Percentiles rank a stretch among this genome's conserved stretches.
These are phyloP conservation scores for Garrulus glandarius DNA, from an alignment of 2,797 vertebrate species.

Conservation along the genomic window DNA sequence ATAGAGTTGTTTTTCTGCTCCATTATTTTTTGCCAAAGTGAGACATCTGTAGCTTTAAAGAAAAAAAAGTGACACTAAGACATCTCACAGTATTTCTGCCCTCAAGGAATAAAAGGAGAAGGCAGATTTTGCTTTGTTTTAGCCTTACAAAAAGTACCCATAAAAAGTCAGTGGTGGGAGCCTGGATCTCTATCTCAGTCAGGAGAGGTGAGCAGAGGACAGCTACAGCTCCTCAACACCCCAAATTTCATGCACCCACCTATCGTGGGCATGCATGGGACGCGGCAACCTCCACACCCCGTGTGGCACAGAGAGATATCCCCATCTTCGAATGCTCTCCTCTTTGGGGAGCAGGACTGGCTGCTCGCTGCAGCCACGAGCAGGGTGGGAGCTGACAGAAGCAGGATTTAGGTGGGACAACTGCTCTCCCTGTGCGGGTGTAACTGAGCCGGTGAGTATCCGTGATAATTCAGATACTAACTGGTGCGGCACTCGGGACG, in stretches of 20 bases:
- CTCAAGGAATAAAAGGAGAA: neutral
- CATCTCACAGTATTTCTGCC: neutral
- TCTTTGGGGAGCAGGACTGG: neutral
- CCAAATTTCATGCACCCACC: neutral
- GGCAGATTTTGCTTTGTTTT: neutral
- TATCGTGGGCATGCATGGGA: rapidly evolving
- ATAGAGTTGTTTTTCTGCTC: neutral
- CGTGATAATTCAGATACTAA: constrained; percentile 64
- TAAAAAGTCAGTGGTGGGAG: neutral
- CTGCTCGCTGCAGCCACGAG: neutral
- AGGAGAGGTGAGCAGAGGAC: neutral
- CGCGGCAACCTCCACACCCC: rapidly evolving
- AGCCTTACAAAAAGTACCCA: neutral
- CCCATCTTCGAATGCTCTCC: neutral
- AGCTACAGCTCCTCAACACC: neutral
- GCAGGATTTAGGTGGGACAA: constrained; percentile 69
- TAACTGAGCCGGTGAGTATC: constrained; percentile 64
- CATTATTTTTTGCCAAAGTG: neutral
- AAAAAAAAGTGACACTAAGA: neutral
- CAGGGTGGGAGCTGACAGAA: constrained; percentile 50
- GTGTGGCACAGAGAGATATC: neutral
- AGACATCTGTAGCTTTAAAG: neutral
- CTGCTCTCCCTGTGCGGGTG: constrained; percentile 25
- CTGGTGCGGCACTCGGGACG: constrained; percentile 49
- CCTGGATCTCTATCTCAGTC: neutral